Percentiles rank a stretch among this genome's conserved stretches.
Evolutionary conservation across 2,797 vertebrate species (phyloP).

Genomic region (Poeciliopsis turneri): DNA sequence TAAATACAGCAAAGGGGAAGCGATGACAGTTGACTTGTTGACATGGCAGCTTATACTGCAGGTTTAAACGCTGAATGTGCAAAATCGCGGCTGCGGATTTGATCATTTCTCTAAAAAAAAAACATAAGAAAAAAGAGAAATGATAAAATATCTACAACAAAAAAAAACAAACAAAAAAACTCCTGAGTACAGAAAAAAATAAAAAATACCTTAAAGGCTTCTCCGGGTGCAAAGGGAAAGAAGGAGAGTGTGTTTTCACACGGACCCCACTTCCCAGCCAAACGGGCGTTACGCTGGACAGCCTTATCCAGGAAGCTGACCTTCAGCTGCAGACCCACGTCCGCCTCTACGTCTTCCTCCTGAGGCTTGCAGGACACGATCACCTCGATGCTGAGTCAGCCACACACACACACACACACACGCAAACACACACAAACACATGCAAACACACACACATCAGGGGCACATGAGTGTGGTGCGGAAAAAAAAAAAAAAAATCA

Average conservation of each 20-base stretch:
- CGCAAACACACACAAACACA: neutral
- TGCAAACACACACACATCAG: neutral
- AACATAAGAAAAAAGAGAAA: neutral
- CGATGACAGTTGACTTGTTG: neutral
- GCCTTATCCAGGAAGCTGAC: slow-evolving; percentile 87
- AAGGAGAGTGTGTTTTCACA: slow-evolving; percentile 88
- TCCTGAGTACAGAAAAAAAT: neutral
- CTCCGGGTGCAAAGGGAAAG: slow-evolving; percentile 88
- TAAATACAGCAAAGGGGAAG: neutral
- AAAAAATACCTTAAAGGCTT: slow-evolving; percentile 85
- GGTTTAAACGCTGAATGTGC: slow-evolving; percentile 5
- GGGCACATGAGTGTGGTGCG: neutral
- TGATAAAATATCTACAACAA: neutral
- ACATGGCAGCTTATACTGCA: neutral
- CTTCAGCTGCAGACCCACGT: slow-evolving; percentile 86
- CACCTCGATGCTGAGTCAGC: slow-evolving; percentile 84
- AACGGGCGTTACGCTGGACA: slow-evolving; percentile 85
- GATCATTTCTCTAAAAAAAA: neutral
- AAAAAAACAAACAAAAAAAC: too few relatives aligned
- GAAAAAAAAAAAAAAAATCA: neutral
- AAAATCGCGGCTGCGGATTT: neutral
- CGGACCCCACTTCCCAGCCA: slow-evolving; percentile 87
- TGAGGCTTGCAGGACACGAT: slow-evolving; percentile 79
- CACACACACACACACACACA: neutral
- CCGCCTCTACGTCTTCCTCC: slow-evolving; percentile 78